Percentiles rank a stretch among this genome's conserved stretches.
Evolutionary conservation across 1,140 invertebrate genomes (phyloP).

Genomic region (Cepaea nemoralis): DNA sequence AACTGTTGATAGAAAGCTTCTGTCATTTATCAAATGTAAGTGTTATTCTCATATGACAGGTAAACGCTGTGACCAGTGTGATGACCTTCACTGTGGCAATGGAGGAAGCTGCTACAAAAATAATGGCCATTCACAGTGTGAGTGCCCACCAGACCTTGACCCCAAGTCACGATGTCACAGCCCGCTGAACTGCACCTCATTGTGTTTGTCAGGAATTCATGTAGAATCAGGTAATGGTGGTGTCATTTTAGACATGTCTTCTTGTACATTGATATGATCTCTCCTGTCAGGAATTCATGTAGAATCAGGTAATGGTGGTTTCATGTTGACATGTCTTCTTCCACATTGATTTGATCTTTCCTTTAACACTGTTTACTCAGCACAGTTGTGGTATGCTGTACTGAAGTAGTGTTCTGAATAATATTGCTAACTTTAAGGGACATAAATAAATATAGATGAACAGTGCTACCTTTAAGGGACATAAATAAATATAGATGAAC

Average conservation of each 20-base stretch:
- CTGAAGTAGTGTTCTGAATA: no score
- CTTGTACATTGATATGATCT: no score
- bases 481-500: no score
- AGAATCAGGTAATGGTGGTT: slow-evolving; percentile 14
- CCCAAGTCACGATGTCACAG: slow-evolving; percentile 35
- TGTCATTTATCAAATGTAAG: neutral
- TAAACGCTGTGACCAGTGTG: slow-evolving; percentile 76
- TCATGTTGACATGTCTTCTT: no score
- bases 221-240: slow-evolving; percentile 8
- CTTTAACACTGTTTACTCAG: no score
- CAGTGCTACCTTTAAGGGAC: no score
- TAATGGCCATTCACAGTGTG: slow-evolving; percentile 37
- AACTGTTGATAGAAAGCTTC: neutral
- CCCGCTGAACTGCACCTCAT: neutral
- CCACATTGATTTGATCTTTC: no score
- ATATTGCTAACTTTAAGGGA: no score
- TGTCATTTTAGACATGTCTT: no score
- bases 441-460: no score
- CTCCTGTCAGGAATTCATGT: neutral
- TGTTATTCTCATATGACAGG: slow-evolving; percentile 38
- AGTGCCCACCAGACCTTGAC: slow-evolving; percentile 38
- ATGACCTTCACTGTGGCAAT: slow-evolving; percentile 74
- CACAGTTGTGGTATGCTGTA: no score
- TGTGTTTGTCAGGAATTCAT: neutral
- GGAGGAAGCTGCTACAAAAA: slow-evolving; percentile 60